Conservation (phyloP, 92 coral and sea anemone species). For the Phenganax stokvisi region DNA sequence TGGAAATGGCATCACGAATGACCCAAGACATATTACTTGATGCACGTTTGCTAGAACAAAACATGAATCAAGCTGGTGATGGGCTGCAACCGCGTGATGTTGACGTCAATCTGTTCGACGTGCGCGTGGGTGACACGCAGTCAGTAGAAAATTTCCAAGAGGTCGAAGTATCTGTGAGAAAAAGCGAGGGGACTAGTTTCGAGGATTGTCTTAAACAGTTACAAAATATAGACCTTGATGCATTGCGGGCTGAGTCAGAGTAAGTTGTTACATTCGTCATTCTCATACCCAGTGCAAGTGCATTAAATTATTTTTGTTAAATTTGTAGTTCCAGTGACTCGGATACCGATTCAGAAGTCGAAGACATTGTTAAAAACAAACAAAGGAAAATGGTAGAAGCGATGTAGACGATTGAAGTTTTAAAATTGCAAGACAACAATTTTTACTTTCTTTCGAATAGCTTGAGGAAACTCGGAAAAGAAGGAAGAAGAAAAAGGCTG, state of each 20-base stretch:
- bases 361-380: slow-evolving; percentile 40
- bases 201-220: slow-evolving; percentile 80
- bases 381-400: slow-evolving; percentile 44
- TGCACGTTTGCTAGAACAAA: slow-evolving; percentile 34
- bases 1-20: slow-evolving; percentile 92
- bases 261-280: slow-evolving; percentile 39
- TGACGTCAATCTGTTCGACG: slow-evolving; percentile 58
- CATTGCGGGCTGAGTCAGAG: slow-evolving; percentile 89
- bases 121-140: slow-evolving; percentile 30
- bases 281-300: no score
- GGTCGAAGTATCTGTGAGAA: slow-evolving; percentile 68
- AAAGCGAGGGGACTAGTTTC: slow-evolving; percentile 71
- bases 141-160: slow-evolving; percentile 46
- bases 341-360: slow-evolving; percentile 60
- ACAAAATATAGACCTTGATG: slow-evolving; percentile 62
- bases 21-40: slow-evolving; percentile 89
- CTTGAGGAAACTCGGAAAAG: slow-evolving; percentile 58
- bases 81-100: slow-evolving; percentile 42
- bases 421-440: neutral
- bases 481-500: slow-evolving; percentile 72
- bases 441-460: slow-evolving; percentile 14
- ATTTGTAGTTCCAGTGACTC: slow-evolving; percentile 75
- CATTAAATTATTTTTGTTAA: no score
- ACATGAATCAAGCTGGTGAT: slow-evolving; percentile 9
- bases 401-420: neutral